Percentiles rank a stretch among this genome's conserved stretches.
Evolutionary conservation across 2,113 vertebrate genomes (phyloP).

Genomic region (Cygnus atratus): DNA sequence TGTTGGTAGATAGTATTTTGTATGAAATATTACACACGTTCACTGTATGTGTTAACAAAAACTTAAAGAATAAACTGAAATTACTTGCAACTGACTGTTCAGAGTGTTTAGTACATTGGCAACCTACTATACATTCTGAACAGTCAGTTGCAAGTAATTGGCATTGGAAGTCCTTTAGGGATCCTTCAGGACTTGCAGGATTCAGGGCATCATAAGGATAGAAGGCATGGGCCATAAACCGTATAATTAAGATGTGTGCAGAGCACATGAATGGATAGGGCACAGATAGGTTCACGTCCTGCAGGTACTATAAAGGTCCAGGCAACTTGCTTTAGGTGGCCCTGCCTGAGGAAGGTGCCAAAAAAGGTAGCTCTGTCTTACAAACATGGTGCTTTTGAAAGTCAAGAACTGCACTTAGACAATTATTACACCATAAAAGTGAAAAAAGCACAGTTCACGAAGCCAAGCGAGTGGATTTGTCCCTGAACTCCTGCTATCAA

Average conservation of each 20-base stretch:
- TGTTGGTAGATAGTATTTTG: neutral
- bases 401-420: neutral
- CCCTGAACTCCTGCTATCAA: neutral
- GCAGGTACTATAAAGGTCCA: neutral
- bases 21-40: neutral
- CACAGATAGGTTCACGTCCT: neutral
- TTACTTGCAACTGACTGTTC: neutral
- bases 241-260: neutral
- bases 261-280: neutral
- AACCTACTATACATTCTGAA: neutral
- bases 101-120: fast-evolving
- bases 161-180: too few relatives aligned
- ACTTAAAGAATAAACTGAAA: neutral
- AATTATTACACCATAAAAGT: neutral
- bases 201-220: neutral
- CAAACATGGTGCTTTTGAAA: neutral
- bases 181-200: neutral
- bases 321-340: neutral
- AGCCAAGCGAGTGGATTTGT: neutral
- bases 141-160: too few relatives aligned
- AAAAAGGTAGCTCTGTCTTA: neutral
- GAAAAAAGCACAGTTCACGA: neutral
- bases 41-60: neutral
- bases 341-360: neutral
- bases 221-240: neutral